phyloP scores from a whole-genome alignment of 1,140 invertebrate species.

The Zelostemma sp. region DNA sequence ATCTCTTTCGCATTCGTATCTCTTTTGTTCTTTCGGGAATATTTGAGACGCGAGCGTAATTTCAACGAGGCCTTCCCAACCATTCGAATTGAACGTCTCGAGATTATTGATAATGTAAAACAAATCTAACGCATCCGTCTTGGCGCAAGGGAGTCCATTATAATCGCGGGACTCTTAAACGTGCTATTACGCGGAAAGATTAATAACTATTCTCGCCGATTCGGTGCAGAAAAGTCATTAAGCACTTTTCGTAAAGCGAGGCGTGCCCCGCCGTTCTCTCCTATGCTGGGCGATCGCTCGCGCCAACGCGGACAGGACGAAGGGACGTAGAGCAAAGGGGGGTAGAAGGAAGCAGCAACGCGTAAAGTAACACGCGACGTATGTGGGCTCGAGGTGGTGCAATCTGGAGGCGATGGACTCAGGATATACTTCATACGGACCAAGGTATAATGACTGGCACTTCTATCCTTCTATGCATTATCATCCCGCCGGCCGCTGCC shows the following conservation, averaged over 20 bases:
- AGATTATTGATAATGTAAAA: no score
- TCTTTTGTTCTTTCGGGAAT: no score
- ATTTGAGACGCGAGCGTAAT: no score
- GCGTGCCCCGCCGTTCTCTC: conserved; percentile 6
- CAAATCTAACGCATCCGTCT: no score
- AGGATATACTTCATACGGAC: conserved; percentile 22
- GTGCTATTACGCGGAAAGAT: conserved; percentile 6
- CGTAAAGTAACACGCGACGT: conserved; percentile 27
- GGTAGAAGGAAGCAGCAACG: conserved; percentile 13
- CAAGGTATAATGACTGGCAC: conserved; percentile 66
- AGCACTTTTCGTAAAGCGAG: conserved; percentile 40
- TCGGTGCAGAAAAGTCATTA: conserved; percentile 43
- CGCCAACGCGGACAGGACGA: background rate
- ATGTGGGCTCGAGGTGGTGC: conserved; percentile 39
- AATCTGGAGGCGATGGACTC: conserved; percentile 22
- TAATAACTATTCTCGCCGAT: conserved; percentile 33
- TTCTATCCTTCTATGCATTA: conserved; percentile 71
- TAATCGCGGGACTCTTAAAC: conserved; percentile 4
- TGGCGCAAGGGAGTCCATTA: background rate
- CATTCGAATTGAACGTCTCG: no score
- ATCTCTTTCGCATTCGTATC: no score
- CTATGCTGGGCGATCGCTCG: background rate
- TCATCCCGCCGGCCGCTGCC: conserved; percentile 59
- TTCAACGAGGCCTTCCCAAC: no score
- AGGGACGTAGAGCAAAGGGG: background rate